These are phyloP conservation scores for Notothenia coriiceps DNA, from an alignment of 2,113 vertebrate genomes.

Conservation along the genomic window DNA sequence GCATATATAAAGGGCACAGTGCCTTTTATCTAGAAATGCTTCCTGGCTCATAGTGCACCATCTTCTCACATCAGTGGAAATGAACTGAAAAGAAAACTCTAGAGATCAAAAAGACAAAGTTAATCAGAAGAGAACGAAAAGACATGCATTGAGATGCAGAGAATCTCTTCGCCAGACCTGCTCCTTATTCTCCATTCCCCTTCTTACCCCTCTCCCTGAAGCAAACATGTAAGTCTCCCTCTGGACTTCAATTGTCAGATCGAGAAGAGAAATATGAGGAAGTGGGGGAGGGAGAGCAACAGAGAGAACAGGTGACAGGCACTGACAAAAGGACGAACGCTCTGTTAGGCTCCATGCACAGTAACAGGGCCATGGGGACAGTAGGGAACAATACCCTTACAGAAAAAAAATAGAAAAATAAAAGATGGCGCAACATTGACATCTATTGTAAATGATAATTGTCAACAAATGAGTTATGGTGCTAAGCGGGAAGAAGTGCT, in stretches of 20 bases:
- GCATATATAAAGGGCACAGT: constrained; percentile 63
- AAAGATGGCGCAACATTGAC: constrained; percentile 70
- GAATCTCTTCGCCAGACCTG: constrained; percentile 58
- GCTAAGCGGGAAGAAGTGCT: constrained; percentile 34
- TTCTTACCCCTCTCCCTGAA: constrained; percentile 68
- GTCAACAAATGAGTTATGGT: constrained; percentile 66
- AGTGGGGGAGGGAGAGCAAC: constrained; percentile 27
- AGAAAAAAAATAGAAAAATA: constrained; percentile 68
- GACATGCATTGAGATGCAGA: constrained; percentile 69
- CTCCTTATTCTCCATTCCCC: constrained; percentile 55
- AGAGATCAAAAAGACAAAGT: constrained; percentile 84
- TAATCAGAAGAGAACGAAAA: constrained; percentile 80
- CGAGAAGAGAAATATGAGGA: constrained; percentile 58
- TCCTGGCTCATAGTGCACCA: constrained; percentile 61
- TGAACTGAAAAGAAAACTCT: constrained; percentile 76
- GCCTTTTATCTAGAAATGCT: constrained; percentile 79
- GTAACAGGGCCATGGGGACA: constrained; percentile 82
- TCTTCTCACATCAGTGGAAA: constrained; percentile 74
- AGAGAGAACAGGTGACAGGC: constrained; percentile 77
- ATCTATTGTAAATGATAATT: constrained; percentile 69
- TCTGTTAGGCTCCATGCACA: constrained; percentile 75
- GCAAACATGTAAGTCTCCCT: constrained; percentile 71
- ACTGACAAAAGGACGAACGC: constrained; percentile 81
- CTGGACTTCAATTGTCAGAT: constrained; percentile 81
- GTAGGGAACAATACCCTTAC: constrained; percentile 67